Base-by-base conservation (phyloP, 2,888 invertebrate species). In the Microplitis deprimator region DNA sequence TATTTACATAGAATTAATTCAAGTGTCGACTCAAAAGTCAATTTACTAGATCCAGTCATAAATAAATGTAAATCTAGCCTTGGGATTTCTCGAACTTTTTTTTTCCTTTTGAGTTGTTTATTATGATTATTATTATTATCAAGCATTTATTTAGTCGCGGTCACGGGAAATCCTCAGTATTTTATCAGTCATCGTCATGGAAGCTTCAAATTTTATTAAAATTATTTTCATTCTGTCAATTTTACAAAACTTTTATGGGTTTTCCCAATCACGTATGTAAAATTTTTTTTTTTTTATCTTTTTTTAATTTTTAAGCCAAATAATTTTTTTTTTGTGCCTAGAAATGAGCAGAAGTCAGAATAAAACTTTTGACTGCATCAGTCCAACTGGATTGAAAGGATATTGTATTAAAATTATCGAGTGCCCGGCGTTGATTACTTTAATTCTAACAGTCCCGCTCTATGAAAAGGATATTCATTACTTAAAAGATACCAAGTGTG, bases 381-480 rank as follows among this genome's bases (percentile, higher is more conserved):
- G 80, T 65, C 77, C 82, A n/a, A 82, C 82, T 29, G 77, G 77
- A 17, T 61, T 79, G 0, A 2, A 71, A 17, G 82, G 82, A 7
- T 17, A 40, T n/a, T 82, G 82, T 68, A 20, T 81, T 29, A 65
- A 75, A 17, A 59, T 82, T 69, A 62, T 59, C 20, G 6, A 77
- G 0, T 82, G 82, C 8, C 67, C 59, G 50, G 62, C 80, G 3
- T 61, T 81, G 16, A 7, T 81, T 1, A 67, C 38, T 20, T 76
- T 82, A 16, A 64, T 82, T 7, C 73, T 61, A 20, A 39, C 61
- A 7, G 68, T 67, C 13, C 79, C 79, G 20, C 73, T 81, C 8
- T 61, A 65, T 1, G 5, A 8, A 1, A 67, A 39, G n/a, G 80
- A 80, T 8, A 67, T 40, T 20, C 67, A 68, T 6, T 82, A 80